Percentiles rank a stretch among this genome's conserved stretches.
These are phyloP conservation scores for Procambarus virginalis DNA, from an alignment of 1,140 invertebrate species.

Conservation along the genomic window DNA sequence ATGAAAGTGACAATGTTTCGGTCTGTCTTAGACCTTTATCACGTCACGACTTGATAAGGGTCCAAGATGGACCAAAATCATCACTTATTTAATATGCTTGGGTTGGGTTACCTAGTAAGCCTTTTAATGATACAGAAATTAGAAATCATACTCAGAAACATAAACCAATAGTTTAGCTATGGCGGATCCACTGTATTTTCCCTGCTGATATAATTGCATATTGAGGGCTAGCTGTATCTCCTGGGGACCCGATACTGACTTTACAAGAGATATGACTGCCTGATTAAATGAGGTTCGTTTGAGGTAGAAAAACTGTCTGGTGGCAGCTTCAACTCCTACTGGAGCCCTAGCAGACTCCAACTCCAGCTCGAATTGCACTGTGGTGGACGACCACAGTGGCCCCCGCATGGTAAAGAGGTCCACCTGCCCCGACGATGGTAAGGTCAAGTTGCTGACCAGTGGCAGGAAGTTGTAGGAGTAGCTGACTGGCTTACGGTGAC, in stretches of 20 bases:
- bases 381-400: constrained; percentile 81
- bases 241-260: constrained; percentile 87
- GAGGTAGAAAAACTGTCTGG: constrained; percentile 82
- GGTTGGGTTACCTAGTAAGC: too few species aligned
- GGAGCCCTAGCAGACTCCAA: constrained; percentile 80
- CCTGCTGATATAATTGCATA: constrained; percentile 87
- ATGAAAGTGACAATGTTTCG: too few species aligned
- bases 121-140: constrained; percentile 59
- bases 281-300: constrained; percentile 77
- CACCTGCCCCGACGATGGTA: constrained; percentile 81
- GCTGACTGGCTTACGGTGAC: constrained; percentile 84
- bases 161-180: constrained; percentile 89
- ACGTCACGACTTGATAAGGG: too few species aligned
- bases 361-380: constrained; percentile 84
- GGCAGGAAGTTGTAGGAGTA: constrained; percentile 94
- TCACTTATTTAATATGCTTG: too few species aligned
- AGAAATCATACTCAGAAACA: constrained; percentile 89
- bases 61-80: too few species aligned
- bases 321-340: constrained; percentile 78
- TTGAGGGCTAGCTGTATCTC: constrained; percentile 89
- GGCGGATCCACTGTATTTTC: constrained; percentile 83
- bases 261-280: constrained; percentile 83
- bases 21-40: too few species aligned
- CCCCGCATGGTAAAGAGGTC: constrained; percentile 92
- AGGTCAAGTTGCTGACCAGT: constrained; percentile 87